phyloP scores from a whole-genome alignment of 2,888 invertebrate genomes.

The Elysia crispata region DNA sequence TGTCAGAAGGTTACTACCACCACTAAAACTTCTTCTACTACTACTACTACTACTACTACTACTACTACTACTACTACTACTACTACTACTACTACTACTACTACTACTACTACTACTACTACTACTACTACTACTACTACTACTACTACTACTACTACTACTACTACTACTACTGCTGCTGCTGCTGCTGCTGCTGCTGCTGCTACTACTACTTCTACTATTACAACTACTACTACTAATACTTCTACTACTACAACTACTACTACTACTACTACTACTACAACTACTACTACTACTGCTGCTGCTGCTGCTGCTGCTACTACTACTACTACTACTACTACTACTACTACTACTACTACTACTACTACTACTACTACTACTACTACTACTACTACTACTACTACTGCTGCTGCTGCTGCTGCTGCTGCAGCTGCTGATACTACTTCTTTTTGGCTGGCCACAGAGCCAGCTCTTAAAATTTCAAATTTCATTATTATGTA shows the following conservation, averaged over 20 bases:
- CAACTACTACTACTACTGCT: constrained; percentile 1
- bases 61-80: too few species aligned
- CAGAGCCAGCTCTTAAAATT: too few species aligned
- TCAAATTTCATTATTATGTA: too few species aligned
- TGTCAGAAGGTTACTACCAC: too few species aligned
- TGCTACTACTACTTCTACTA: constrained; percentile 43
- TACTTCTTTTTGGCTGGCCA: too few species aligned
- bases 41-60: too few species aligned
- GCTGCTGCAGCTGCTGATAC: background rate
- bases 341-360: constrained; percentile 41
- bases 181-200: constrained; percentile 37
- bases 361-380: constrained; percentile 43
- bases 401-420: constrained; percentile 34
- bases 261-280: background rate
- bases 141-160: constrained; percentile 26
- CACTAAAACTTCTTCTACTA: too few species aligned
- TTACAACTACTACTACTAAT: constrained; percentile 39
- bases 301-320: constrained; percentile 2
- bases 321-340: constrained; percentile 32
- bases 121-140: constrained; percentile 3
- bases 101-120: too few species aligned
- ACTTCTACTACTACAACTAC: constrained; percentile 27
- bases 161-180: constrained; percentile 32
- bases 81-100: too few species aligned
- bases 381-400: constrained; percentile 45